phyloP scores from a whole-genome alignment of 2,797 vertebrate genomes.

The Diglossa cyanea region DNA sequence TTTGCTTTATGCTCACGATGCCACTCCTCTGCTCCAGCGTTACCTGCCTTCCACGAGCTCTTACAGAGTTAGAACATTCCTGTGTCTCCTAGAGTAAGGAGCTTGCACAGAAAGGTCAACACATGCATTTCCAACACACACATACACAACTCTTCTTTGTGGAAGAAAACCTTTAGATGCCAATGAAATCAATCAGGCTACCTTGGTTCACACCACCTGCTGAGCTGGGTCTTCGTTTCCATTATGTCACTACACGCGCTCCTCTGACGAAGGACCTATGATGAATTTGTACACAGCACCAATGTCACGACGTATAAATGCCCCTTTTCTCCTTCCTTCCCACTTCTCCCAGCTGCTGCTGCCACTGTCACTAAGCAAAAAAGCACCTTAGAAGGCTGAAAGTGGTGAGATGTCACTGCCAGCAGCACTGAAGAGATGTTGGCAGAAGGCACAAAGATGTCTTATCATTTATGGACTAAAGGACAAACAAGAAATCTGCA shows the following conservation, averaged over 20 bases:
- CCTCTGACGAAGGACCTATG: not conserved
- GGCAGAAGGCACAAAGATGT: not conserved
- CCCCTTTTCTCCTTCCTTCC: not conserved
- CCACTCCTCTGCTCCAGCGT: not conserved
- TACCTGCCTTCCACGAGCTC: not conserved
- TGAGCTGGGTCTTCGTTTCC: slow-evolving; percentile 2
- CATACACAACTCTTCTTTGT: not conserved
- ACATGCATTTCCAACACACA: not conserved
- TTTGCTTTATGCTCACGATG: not conserved
- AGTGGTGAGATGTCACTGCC: not conserved
- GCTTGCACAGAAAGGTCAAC: not conserved
- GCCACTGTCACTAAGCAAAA: not conserved
- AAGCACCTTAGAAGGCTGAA: not conserved
- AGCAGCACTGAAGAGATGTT: not conserved
- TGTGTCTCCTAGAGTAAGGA: not conserved
- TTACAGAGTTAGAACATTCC: not conserved
- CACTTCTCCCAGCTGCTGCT: not conserved
- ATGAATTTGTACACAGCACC: slow-evolving; percentile 23
- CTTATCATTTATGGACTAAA: not conserved
- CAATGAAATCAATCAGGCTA: slow-evolving; percentile 9
- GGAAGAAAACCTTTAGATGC: not conserved
- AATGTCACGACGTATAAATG: not conserved
- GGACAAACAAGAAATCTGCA: not conserved
- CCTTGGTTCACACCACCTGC: slow-evolving; percentile 9
- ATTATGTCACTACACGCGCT: not conserved